Conservation (phyloP, 2,113 vertebrate genomes). For the Pelusios castaneus region DNA sequence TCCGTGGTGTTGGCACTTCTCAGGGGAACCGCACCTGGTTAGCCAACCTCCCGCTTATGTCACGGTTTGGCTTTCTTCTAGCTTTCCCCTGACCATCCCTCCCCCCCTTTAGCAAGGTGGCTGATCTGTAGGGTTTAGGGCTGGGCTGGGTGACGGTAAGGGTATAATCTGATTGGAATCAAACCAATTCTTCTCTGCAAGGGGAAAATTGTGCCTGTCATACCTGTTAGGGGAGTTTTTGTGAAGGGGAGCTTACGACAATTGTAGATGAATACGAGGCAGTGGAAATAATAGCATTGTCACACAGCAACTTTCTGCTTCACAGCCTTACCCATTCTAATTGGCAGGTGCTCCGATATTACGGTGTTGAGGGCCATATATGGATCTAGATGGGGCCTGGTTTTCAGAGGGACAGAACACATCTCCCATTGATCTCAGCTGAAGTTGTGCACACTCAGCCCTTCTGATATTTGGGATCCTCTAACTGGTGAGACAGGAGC, state of each 20-base stretch:
- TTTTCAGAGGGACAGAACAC: not conserved
- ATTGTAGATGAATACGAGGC: not conserved
- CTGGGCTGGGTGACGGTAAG: not conserved
- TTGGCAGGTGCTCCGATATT: not conserved
- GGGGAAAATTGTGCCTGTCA: not conserved
- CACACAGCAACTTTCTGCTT: not conserved
- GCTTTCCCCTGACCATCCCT: not conserved
- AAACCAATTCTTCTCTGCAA: not conserved
- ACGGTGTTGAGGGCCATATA: not conserved
- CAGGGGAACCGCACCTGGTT: conserved; percentile 27
- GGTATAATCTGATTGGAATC: not conserved
- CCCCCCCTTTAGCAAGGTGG: conserved; percentile 24
- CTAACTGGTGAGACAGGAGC: not conserved
- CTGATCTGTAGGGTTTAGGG: conserved; percentile 20
- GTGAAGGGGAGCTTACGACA: not conserved
- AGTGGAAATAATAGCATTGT: not conserved
- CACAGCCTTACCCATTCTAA: not conserved
- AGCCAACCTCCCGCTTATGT: conserved; percentile 41
- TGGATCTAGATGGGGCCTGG: not conserved
- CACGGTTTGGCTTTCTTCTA: not conserved
- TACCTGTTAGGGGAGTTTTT: not conserved
- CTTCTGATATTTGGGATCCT: not conserved
- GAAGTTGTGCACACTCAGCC: not conserved
- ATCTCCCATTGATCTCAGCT: not conserved
- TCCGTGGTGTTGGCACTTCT: not conserved